Evolutionary conservation across 2,113 vertebrate species (phyloP).

Genomic region (Rafetus swinhoei): DNA sequence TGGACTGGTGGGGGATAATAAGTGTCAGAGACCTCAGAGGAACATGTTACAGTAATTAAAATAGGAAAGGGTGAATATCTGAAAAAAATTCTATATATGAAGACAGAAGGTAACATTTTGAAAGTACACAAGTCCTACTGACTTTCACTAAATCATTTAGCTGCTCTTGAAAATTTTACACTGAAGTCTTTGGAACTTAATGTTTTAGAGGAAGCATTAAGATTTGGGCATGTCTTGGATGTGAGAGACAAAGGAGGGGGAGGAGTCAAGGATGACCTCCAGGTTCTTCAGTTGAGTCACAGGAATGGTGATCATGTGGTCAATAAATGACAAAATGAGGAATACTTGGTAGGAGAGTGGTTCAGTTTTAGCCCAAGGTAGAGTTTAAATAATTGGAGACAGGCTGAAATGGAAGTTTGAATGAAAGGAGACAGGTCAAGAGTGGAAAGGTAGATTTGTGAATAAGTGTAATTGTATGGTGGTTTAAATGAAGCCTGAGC

Average conservation of each 20-base stretch:
- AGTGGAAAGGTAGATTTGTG: neutral
- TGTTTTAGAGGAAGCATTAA: neutral
- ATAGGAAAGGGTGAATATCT: neutral
- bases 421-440: neutral
- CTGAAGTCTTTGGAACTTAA: neutral
- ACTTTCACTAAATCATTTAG: neutral
- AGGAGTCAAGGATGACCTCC: neutral
- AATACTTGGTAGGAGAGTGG: neutral
- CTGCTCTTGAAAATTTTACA: neutral
- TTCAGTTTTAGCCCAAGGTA: neutral
- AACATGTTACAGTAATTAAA: neutral
- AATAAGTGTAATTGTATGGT: neutral
- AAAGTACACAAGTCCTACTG: neutral
- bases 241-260: accelerated
- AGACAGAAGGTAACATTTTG: neutral
- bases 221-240: neutral
- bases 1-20: neutral
- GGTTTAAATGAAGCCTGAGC: neutral
- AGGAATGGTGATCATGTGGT: neutral
- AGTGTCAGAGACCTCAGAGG: neutral
- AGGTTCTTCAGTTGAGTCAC: neutral
- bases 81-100: neutral
- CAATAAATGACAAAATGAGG: neutral
- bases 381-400: neutral
- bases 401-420: no score